Evolutionary conservation across 2,888 invertebrate species (phyloP), one percentile per base, ranked within the genome.

Genomic region (Andricus curvator): DNA sequence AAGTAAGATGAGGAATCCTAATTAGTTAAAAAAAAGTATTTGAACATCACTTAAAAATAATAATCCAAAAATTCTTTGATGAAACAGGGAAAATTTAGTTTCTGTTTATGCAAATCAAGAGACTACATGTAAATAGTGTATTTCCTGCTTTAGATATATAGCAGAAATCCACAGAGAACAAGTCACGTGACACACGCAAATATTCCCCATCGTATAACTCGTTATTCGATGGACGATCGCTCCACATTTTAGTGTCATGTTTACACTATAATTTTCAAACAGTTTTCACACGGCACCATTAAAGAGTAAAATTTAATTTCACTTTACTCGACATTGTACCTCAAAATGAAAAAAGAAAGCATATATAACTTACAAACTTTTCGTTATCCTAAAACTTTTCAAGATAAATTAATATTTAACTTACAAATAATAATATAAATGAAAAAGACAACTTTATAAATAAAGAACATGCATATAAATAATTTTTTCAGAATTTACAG

Each of bases 201-300:
- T 74, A 74, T 74, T 74, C 51, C 15, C 25, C 62, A 62, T 25
- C 25, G 25, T 62, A 25, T 62, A 22, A 62, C 62, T 51, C 70
- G 48, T 74, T 74, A 51, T 74, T 74, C 56, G 51, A 74, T 33
- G 51, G 9, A 56, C 29, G 51, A 74, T 74, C 74, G 74, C 74
- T 74, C 74, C 56, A 74, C 74, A 56, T 74, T 77, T 77, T 51
- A 79, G 67, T 80, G 76, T 80, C 80, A 78, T 78, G 77, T 84
- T 80, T 83, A 44, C 77, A 64, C 48, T 48, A 74, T 76, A 60
- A 62, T 78, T 64, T 33, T 68, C 70, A 64, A 80, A 77, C 67
- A 78, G 48, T 78, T 80, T 60, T 66, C 78, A 66, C 74, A 76
- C 77, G 76, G 77, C 65, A 78, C 20, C 62, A 37, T n/a, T 56